Base-by-base conservation (phyloP, 2,797 vertebrate genomes). In the Synanceia verrucosa region DNA sequence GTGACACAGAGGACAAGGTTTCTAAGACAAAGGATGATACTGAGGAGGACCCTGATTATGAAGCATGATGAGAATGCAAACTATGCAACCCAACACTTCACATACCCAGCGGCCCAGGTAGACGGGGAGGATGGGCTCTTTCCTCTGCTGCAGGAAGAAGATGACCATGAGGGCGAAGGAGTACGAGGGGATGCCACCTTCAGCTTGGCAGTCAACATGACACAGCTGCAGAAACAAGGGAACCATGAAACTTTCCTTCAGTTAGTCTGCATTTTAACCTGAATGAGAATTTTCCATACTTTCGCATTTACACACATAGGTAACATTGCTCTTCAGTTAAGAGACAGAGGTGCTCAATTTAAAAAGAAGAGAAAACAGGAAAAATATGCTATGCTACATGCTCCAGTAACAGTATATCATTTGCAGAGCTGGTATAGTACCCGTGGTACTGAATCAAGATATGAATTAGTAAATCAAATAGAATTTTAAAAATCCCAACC, bases 61-160 rank as follows among this genome's bases (percentile, higher is more conserved):
- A n/a, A n/a, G n/a, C n/a, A n/a, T n/a, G n/a, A n/a, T n/a, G n/a
- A n/a, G n/a, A n/a, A n/a, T n/a, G n/a, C n/a, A n/a, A n/a, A n/a
- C n/a, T n/a, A n/a, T n/a, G n/a, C n/a, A 41, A 39, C 3, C 6
- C 2, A 12, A 33, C 21, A 12, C 6, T 39, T 29, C 3, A 82
- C 95, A 84, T 91, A 99, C 98, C 97, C 97, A 98, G 56, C 73
- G 92, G 84, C 97, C 98, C 78, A 99, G 93, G 93, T 97, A 98
- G 55, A 96, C 96, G 0, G 98, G 97, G 68, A 99, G 94, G 92
- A 98, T 92, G 76, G 95, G 95, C 62, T 94, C 93, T 76, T 95
- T 94, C 87, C 96, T 96, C 95, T 99, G 97, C 90, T 99, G 98
- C 81, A 99, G 96, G 91, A 98, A 99, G 95, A 98, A 99, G 90